phyloP scores from a whole-genome alignment of 2,797 vertebrate species.

The Astyanax mexicanus region DNA sequence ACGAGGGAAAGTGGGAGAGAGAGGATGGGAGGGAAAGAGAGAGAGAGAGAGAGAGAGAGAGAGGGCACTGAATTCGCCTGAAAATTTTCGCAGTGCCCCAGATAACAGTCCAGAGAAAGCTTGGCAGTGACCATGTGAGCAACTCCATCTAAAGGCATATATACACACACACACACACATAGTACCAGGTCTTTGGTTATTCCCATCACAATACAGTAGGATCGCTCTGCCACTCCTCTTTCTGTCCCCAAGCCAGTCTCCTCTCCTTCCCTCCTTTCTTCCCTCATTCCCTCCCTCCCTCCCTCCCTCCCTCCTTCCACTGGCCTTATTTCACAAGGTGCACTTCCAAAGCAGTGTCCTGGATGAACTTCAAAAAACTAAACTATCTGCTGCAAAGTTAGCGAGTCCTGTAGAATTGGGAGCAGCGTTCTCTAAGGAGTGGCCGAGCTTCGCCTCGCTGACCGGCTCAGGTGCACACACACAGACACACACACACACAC shows the following conservation, averaged over 20 bases:
- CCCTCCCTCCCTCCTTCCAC: conserved; percentile 1
- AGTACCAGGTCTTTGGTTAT: conserved; percentile 60
- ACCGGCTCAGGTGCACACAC: neutral
- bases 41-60: conserved; percentile 16
- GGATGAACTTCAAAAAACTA: conserved; percentile 60
- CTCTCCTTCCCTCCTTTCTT: conserved; percentile 6
- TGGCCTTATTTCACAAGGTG: conserved; percentile 73
- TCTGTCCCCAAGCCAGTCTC: conserved; percentile 34
- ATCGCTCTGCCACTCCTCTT: conserved; percentile 43
- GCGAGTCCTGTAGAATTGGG: conserved; percentile 53
- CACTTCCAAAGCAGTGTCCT: conserved; percentile 60
- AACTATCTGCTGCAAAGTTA: conserved; percentile 24
- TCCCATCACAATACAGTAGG: conserved; percentile 56
- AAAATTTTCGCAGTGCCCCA: conserved; percentile 74
- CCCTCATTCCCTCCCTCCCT: neutral
- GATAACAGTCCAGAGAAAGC: conserved; percentile 66
- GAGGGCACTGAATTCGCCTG: conserved; percentile 41
- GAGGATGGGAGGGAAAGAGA: conserved; percentile 10
- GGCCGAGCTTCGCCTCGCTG: conserved; percentile 17
- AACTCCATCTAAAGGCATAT: conserved; percentile 63
- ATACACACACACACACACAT: conserved; percentile 16
- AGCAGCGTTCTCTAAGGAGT: conserved; percentile 34
- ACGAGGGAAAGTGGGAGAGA: conserved; percentile 21
- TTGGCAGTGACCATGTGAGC: conserved; percentile 42
- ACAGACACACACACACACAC: too few relatives aligned